phyloP scores from a whole-genome alignment of 2,113 vertebrate genomes.

The Cynopterus brachyotis region DNA sequence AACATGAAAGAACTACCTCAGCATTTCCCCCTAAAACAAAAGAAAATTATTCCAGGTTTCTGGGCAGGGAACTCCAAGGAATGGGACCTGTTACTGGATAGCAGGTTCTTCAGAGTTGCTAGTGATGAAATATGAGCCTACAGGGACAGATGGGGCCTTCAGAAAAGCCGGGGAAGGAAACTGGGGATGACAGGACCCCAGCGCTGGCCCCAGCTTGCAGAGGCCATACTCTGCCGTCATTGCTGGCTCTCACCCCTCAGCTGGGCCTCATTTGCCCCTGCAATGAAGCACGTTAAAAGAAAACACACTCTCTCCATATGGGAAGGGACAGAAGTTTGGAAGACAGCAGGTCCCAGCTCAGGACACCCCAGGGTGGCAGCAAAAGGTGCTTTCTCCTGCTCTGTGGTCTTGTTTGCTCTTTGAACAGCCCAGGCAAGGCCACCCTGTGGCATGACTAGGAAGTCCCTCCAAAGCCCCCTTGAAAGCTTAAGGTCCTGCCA shows the following conservation, averaged over 20 bases:
- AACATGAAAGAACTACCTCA: conserved; percentile 70
- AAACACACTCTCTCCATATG: conserved; percentile 53
- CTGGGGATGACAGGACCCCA: conserved; percentile 9
- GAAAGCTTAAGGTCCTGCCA: background rate
- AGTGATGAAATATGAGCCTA: conserved; percentile 56
- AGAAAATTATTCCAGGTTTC: conserved; percentile 68
- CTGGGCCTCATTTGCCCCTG: conserved; percentile 70
- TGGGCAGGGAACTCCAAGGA: conserved; percentile 36
- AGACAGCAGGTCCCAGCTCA: background rate
- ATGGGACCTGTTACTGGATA: conserved; percentile 44
- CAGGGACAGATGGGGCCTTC: background rate
- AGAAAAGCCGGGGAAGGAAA: conserved; percentile 41
- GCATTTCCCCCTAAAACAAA: conserved; percentile 69
- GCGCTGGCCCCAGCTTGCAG: background rate
- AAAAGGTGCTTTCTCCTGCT: background rate
- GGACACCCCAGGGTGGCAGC: background rate
- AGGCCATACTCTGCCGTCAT: background rate
- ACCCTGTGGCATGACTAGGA: background rate
- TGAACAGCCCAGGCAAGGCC: background rate
- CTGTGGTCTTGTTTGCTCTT: background rate
- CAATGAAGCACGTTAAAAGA: conserved; percentile 45
- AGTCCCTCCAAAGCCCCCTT: background rate
- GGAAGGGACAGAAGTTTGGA: background rate
- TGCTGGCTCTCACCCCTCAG: conserved; percentile 31
- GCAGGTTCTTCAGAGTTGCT: conserved; percentile 31